Conservation (phyloP, 2,888 invertebrate genomes). For the Tuberolachnus salignus region DNA sequence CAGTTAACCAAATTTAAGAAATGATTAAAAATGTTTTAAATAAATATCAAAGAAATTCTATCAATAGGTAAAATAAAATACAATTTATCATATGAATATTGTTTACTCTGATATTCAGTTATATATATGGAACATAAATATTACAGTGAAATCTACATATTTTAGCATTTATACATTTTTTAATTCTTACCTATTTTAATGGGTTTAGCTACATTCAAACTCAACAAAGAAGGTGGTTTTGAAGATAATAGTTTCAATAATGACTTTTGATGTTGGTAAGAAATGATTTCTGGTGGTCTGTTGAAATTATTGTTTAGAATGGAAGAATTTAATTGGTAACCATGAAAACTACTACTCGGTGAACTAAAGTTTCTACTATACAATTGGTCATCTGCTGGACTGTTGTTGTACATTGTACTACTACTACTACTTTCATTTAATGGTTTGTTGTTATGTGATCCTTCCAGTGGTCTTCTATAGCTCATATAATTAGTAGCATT, state of each 20-base stretch:
- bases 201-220: conserved; percentile 34
- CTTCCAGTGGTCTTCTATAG: conserved; percentile 37
- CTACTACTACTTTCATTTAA: conserved; percentile 1
- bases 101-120: too few relatives aligned
- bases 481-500: conserved; percentile 9
- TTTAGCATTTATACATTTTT: too few relatives aligned
- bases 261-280: conserved; percentile 2
- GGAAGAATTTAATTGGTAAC: conserved; percentile 23
- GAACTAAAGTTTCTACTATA: conserved; percentile 34
- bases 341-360: neutral
- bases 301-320: conserved; percentile 31
- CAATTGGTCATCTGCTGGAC: neutral
- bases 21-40: neutral
- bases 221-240: conserved; percentile 43
- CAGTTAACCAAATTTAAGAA: too few relatives aligned
- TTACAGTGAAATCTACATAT: too few relatives aligned
- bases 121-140: too few relatives aligned
- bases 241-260: conserved; percentile 9
- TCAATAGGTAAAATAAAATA: too few relatives aligned
- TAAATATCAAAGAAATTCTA: too few relatives aligned
- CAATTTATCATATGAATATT: too few relatives aligned
- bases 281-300: conserved; percentile 8
- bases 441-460: conserved; percentile 28
- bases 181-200: conserved; percentile 8
- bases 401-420: neutral